Percentiles rank a stretch among this genome's conserved stretches.
Conservation (phyloP, 2,797 vertebrate genomes). For the Myotis daubentonii region DNA sequence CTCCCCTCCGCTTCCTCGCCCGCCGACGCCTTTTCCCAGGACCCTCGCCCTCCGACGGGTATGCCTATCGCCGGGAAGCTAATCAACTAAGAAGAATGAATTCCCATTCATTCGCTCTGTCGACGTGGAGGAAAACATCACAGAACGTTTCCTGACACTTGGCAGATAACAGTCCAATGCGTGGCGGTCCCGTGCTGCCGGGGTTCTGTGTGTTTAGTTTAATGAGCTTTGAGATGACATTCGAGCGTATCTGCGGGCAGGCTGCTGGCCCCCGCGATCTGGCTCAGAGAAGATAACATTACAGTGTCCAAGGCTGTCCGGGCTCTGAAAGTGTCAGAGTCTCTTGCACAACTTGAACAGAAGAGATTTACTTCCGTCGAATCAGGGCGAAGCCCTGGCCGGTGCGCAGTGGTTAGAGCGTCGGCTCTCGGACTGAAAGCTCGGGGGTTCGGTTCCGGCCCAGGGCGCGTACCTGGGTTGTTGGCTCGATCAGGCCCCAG, state of each 20-base stretch:
- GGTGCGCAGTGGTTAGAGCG: too few relatives aligned
- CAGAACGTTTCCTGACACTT: conserved; percentile 40
- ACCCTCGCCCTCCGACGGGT: conserved; percentile 57
- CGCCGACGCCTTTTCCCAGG: background rate
- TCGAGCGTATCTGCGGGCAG: background rate
- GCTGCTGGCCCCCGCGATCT: background rate
- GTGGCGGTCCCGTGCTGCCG: background rate
- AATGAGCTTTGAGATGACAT: conserved; percentile 9
- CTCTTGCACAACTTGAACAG: background rate
- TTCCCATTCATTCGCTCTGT: conserved; percentile 67
- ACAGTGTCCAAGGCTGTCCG: background rate
- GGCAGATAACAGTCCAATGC: conserved; percentile 54
- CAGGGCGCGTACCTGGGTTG: too few relatives aligned
- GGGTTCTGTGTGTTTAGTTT: conserved; percentile 31
- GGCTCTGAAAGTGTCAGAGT: background rate
- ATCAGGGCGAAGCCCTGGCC: too few relatives aligned
- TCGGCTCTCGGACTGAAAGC: too few relatives aligned
- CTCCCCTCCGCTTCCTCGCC: conserved; percentile 54
- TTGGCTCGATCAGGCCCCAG: too few relatives aligned
- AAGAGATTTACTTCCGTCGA: conserved; percentile 5
- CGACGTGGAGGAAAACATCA: conserved; percentile 54
- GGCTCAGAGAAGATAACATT: background rate
- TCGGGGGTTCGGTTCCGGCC: too few relatives aligned
- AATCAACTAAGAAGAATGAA: conserved; percentile 72
- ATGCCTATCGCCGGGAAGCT: conserved; percentile 45